Conservation (phyloP, 2,888 invertebrate species). For the Monochamus alternatus region DNA sequence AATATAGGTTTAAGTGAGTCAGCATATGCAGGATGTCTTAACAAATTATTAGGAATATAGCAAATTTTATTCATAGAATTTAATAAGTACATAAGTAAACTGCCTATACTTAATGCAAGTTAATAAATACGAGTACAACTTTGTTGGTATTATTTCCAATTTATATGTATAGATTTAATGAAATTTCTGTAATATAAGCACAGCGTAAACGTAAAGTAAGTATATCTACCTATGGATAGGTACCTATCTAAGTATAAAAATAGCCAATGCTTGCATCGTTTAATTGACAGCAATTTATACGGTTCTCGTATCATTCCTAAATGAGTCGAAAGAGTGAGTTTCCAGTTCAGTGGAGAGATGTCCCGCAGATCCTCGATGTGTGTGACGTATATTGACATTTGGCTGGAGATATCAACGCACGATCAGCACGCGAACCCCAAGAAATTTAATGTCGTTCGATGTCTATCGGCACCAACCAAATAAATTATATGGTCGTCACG, state of each 20-base stretch:
- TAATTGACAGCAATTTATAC: not conserved
- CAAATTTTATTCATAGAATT: too few species aligned
- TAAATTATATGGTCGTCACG: not conserved
- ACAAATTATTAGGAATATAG: too few species aligned
- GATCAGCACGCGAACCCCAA: slow-evolving; percentile 31
- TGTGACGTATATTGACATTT: slow-evolving; percentile 43
- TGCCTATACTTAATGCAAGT: too few species aligned
- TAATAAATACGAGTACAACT: too few species aligned
- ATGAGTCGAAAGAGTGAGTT: slow-evolving; percentile 3
- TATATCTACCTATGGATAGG: not conserved
- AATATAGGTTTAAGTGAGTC: too few species aligned
- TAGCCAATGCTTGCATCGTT: not conserved
- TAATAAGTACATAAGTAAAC: too few species aligned
- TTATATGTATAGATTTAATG: too few species aligned
- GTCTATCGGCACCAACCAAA: not conserved
- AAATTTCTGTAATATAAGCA: too few species aligned
- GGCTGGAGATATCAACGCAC: slow-evolving; percentile 41
- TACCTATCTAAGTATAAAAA: not conserved
- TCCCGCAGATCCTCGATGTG: slow-evolving; percentile 18
- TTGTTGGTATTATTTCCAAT: too few species aligned
- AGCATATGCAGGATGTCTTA: too few species aligned
- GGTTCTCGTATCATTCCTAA: not conserved
- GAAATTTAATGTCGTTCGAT: slow-evolving; percentile 13
- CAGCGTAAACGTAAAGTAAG: too few species aligned
- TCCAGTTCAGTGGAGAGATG: slow-evolving; percentile 23